A percentile compares a stretch with the other conserved stretches of the same genome.
Evolutionary conservation across 2,113 vertebrate species (phyloP).

Genomic region (Naja naja): DNA sequence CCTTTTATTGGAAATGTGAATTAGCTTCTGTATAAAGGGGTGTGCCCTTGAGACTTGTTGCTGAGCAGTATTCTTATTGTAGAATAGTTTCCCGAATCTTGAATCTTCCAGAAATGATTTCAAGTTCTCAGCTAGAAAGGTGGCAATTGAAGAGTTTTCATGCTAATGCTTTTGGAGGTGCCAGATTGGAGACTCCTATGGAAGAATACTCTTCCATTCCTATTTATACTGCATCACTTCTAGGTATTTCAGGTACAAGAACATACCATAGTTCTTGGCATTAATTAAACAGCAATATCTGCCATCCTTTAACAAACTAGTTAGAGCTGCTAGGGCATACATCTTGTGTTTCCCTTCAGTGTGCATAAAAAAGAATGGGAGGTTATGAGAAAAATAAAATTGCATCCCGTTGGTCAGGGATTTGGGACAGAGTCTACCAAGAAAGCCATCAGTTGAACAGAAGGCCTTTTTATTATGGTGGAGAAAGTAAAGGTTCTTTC

Average conservation of each 20-base stretch:
- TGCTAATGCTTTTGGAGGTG: not conserved
- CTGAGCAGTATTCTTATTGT: not conserved
- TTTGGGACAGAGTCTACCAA: not conserved
- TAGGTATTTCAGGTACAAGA: not conserved
- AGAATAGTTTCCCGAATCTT: not conserved
- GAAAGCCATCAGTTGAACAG: not conserved
- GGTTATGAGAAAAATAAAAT: not conserved
- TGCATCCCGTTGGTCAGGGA: not conserved
- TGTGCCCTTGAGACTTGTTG: not conserved
- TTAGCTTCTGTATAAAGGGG: conserved; percentile 25
- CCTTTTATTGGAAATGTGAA: conserved; percentile 29
- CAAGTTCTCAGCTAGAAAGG: not conserved
- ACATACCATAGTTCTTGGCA: not conserved
- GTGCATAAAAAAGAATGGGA: not conserved
- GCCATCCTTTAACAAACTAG: not conserved
- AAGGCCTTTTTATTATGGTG: not conserved
- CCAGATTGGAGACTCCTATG: not conserved
- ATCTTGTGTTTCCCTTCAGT: not conserved
- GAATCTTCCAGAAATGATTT: not conserved
- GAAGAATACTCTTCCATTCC: not conserved
- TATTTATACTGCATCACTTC: too few species aligned
- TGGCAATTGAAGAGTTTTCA: not conserved
- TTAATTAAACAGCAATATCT: not conserved
- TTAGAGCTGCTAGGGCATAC: not conserved
- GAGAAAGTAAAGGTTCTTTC: not conserved